Base-by-base conservation (phyloP, 2,797 vertebrate species). In the Geotrypetes seraphini region DNA sequence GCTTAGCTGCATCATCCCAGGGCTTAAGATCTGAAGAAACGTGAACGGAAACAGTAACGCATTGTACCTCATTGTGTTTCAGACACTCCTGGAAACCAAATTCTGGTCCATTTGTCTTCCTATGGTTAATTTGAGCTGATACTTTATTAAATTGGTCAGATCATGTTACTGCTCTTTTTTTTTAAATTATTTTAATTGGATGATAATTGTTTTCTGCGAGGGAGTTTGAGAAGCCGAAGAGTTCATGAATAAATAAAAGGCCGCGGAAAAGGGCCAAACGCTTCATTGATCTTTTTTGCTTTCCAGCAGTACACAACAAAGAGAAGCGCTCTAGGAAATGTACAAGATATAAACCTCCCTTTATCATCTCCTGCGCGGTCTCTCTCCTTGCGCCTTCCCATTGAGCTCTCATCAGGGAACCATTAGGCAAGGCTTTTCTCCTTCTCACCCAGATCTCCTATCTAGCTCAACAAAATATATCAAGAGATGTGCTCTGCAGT, bases 111-210 rank as follows among this genome's bases (percentile, higher is more conserved):
- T n/a, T n/a, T n/a, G n/a, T n/a, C n/a, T n/a, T n/a, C n/a, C n/a
- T n/a, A n/a, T n/a, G n/a, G n/a, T n/a, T n/a, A n/a, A n/a, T n/a
- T n/a, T n/a, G n/a, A n/a, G n/a, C n/a, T n/a, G n/a, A n/a, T n/a
- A n/a, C n/a, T n/a, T n/a, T n/a, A n/a, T n/a, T n/a, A n/a, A n/a
- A n/a, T n/a, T n/a, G n/a, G n/a, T n/a, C n/a, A n/a, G n/a, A n/a
- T n/a, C n/a, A n/a, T n/a, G n/a, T n/a, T n/a, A n/a, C n/a, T n/a
- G n/a, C n/a, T n/a, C n/a, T n/a, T n/a, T n/a, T n/a, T n/a, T n/a
- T n/a, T n/a, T n/a, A n/a, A n/a, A n/a, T n/a, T n/a, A n/a, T 30
- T 59, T 47, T 64, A 57, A 59, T 61, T 52, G 49, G 28, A 44
- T 22, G 34, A 44, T 63, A 60, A 66, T 58, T 66, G 57, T 47